Percentiles rank a stretch among this genome's conserved stretches.
These are phyloP conservation scores for Onthophagus sagittarius DNA, from an alignment of 2,888 invertebrate species.

Conservation along the genomic window DNA sequence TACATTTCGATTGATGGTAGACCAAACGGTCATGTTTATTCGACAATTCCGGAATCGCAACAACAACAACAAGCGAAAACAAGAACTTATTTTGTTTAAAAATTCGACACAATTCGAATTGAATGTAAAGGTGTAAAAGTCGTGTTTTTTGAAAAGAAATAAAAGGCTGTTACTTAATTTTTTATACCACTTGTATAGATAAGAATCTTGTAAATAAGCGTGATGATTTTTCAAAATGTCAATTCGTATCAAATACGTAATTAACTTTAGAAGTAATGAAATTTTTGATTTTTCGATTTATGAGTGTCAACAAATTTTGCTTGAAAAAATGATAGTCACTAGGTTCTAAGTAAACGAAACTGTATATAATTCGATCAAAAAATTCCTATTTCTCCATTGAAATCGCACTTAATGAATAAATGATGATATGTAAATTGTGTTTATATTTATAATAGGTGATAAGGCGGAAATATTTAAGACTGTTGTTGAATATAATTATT, in stretches of 20 bases:
- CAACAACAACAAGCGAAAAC: constrained; percentile 39
- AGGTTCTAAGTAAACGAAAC: constrained; percentile 8
- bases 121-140: too few relatives aligned
- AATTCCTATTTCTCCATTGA: constrained; percentile 23
- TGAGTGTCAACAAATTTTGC: neutral
- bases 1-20: constrained; percentile 63
- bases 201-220: constrained; percentile 7
- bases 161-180: constrained; percentile 32
- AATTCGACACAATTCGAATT: too few relatives aligned
- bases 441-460: constrained; percentile 32
- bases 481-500: constrained; percentile 34
- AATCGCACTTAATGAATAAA: too few relatives aligned
- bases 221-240: constrained; percentile 12
- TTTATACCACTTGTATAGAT: constrained; percentile 11
- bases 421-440: neutral
- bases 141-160: constrained; percentile 10
- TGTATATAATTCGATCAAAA: neutral
- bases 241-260: constrained; percentile 13
- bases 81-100: constrained; percentile 48
- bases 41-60: constrained; percentile 48
- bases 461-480: constrained; percentile 39
- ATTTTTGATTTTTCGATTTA: constrained; percentile 35
- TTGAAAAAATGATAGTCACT: constrained; percentile 2
- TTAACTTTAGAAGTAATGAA: constrained; percentile 39
- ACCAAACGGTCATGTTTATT: constrained; percentile 47